These are phyloP conservation scores for Raja brachyura DNA, from an alignment of 2,113 vertebrate genomes.

Conservation along the genomic window DNA sequence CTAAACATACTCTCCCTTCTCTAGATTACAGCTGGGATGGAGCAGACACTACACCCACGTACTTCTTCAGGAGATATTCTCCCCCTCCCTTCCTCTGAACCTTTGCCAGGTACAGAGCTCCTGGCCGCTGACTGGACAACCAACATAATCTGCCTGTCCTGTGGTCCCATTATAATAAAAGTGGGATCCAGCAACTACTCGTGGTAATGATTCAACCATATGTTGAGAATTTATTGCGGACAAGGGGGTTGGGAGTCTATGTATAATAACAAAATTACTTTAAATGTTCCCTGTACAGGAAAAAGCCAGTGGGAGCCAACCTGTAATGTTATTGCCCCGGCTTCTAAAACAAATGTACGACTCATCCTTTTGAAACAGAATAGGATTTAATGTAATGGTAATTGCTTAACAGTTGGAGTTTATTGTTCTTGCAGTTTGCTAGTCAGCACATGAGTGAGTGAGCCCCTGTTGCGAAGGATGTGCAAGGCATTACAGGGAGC, in stretches of 20 bases:
- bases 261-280: constrained; percentile 24
- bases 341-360: constrained; percentile 21
- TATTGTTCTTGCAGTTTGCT: not conserved
- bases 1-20: not conserved
- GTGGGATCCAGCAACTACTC: not conserved
- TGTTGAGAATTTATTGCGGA: constrained; percentile 32
- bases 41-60: not conserved
- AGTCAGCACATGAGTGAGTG: not conserved
- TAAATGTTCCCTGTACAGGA: constrained; percentile 22
- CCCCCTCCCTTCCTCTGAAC: not conserved
- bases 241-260: not conserved
- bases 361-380: not conserved
- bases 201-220: constrained; percentile 1
- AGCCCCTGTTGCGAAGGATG: not conserved
- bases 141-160: not conserved
- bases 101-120: not conserved
- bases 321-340: constrained; percentile 21
- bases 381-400: not conserved
- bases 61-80: not conserved
- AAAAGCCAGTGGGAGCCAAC: not conserved
- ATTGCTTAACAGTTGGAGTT: not conserved
- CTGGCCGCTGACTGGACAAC: not conserved
- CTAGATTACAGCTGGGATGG: not conserved
- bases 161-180: constrained; percentile 2
- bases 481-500: not conserved